These are phyloP conservation scores for Enteromius argenteus DNA, from an alignment of 2,797 vertebrate species.

Conservation along the genomic window DNA sequence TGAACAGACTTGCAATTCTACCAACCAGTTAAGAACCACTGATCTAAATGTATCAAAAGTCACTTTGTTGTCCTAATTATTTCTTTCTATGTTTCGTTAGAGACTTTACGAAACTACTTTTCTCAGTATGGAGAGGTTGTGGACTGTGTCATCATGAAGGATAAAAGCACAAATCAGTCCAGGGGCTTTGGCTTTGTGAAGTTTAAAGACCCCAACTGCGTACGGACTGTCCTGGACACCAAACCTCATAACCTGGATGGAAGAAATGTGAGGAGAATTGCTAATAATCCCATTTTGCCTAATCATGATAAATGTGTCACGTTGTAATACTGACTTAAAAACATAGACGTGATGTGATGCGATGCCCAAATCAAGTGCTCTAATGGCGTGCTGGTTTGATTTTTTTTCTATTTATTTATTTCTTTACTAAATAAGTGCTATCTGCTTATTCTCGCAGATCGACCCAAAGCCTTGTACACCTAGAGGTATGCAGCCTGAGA, in stretches of 20 bases:
- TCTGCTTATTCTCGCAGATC: conserved; percentile 82
- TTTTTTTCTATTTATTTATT: too few species aligned
- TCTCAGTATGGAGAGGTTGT: conserved; percentile 99
- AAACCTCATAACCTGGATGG: conserved; percentile 98
- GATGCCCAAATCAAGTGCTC: neutral
- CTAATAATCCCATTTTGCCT: neutral
- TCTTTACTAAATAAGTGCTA: neutral
- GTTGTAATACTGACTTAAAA: neutral
- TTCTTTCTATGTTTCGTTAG: conserved; percentile 76
- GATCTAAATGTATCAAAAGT: neutral
- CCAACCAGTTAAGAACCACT: neutral
- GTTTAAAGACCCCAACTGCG: conserved; percentile 99
- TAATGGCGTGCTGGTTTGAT: neutral
- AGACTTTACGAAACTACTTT: conserved; percentile 98
- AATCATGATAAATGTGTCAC: neutral
- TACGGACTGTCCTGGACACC: conserved; percentile 96
- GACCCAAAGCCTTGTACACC: conserved; percentile 99
- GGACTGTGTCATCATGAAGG: conserved; percentile 99
- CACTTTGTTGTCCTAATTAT: neutral
- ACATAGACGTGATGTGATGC: neutral
- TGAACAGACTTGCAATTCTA: neutral
- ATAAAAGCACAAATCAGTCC: conserved; percentile 99
- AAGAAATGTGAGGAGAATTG: conserved; percentile 91
- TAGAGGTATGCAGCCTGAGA: conserved; percentile 98
- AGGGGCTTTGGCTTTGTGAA: conserved; percentile 99